Evolutionary conservation across 2,888 invertebrate species (phyloP).

Genomic region (Seira sanloemensis): DNA sequence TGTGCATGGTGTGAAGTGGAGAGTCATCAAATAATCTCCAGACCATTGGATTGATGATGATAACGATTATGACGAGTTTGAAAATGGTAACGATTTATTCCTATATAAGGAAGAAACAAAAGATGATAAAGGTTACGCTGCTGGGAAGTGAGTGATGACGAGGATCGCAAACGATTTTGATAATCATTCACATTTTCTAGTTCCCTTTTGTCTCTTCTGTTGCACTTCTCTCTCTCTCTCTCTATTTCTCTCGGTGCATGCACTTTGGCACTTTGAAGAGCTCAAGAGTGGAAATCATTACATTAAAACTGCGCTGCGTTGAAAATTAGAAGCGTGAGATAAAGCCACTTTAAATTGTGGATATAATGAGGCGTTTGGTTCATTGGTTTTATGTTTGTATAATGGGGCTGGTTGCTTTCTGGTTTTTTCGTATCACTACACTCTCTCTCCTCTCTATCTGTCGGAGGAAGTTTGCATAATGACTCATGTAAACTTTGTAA

Average conservation of each 20-base stretch:
- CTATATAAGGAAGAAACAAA: background rate
- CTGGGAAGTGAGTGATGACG: slow-evolving; percentile 38
- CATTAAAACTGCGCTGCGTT: background rate
- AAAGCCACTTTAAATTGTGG: slow-evolving; percentile 61
- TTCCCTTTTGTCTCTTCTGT: slow-evolving; percentile 25
- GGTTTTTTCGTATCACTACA: background rate
- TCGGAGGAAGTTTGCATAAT: slow-evolving; percentile 60
- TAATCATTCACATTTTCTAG: slow-evolving; percentile 41
- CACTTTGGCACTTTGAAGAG: background rate
- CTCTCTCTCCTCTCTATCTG: background rate
- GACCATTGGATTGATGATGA: slow-evolving; percentile 47
- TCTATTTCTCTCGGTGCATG: background rate
- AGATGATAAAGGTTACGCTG: slow-evolving; percentile 36
- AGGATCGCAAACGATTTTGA: slow-evolving; percentile 17
- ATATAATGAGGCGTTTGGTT: slow-evolving; percentile 62
- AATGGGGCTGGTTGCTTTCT: slow-evolving; percentile 47
- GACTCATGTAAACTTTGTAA: slow-evolving; percentile 46
- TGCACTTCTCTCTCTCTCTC: background rate
- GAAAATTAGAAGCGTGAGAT: slow-evolving; percentile 49
- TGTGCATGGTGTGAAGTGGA: slow-evolving; percentile 19
- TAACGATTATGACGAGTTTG: slow-evolving; percentile 44
- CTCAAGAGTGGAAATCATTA: background rate
- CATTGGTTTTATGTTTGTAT: slow-evolving; percentile 62
- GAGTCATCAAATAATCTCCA: slow-evolving; percentile 46
- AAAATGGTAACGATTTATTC: slow-evolving; percentile 50